Evolutionary conservation across 2,113 vertebrate species (phyloP).

Genomic region (Eulemur rufifrons): DNA sequence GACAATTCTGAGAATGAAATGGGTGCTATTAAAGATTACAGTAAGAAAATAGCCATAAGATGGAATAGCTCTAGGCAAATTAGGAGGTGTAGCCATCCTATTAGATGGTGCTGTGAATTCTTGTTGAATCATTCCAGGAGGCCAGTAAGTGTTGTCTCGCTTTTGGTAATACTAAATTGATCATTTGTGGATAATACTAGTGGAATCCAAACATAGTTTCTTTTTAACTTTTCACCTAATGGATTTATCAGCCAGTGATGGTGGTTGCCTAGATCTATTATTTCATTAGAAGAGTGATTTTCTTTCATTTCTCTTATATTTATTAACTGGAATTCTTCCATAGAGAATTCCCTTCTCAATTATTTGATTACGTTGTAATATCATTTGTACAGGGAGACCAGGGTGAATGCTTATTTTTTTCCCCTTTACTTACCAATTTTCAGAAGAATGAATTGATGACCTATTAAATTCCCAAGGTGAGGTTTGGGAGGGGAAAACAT

Average conservation of each 20-base stretch:
- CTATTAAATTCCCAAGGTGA: not conserved
- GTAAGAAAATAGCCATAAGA: not conserved
- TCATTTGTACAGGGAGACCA: not conserved
- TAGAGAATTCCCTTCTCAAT: not conserved
- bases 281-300: not conserved
- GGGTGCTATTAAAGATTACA: not conserved
- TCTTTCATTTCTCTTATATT: not conserved
- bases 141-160: not conserved
- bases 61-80: not conserved
- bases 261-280: not conserved
- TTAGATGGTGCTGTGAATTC: not conserved
- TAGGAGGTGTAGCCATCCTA: not conserved
- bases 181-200: not conserved
- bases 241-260: not conserved
- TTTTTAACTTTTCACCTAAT: constrained; percentile 9
- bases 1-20: not conserved
- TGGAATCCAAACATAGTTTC: not conserved
- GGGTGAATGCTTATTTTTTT: not conserved
- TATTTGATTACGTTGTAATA: not conserved
- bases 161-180: not conserved
- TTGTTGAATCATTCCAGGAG: not conserved
- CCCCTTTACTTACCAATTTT: not conserved
- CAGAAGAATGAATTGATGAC: not conserved
- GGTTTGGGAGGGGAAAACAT: not conserved
- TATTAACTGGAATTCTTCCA: not conserved